These are phyloP conservation scores for Spinus olivaceus DNA, from an alignment of 2,797 vertebrate species.

Conservation along the genomic window DNA sequence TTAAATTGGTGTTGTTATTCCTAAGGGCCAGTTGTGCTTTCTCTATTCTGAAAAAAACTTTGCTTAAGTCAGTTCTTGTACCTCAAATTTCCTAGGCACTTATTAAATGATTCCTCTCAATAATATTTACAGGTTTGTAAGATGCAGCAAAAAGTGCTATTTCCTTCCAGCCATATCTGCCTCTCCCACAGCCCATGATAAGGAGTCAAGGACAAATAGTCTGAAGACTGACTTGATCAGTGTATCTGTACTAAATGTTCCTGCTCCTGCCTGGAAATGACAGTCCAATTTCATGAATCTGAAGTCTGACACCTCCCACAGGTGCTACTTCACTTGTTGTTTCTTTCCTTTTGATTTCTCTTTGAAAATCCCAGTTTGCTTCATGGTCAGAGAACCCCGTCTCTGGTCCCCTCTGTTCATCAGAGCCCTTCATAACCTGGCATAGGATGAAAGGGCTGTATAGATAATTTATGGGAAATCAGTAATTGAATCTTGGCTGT, in stretches of 20 bases:
- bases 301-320: background rate
- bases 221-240: background rate
- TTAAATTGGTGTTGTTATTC: background rate
- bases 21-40: background rate
- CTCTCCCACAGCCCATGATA: background rate
- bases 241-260: constrained; percentile 12
- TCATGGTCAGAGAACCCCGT: constrained; percentile 15
- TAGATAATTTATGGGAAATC: constrained; percentile 67
- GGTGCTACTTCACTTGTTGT: background rate
- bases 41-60: background rate
- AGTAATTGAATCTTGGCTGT: constrained; percentile 62
- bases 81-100: background rate
- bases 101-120: background rate
- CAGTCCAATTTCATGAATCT: background rate
- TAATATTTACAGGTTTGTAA: constrained; percentile 8
- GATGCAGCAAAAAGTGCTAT: background rate
- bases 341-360: constrained; percentile 22
- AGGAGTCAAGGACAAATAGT: constrained; percentile 47
- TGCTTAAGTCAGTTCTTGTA: background rate
- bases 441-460: constrained; percentile 27
- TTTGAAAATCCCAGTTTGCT: constrained; percentile 9
- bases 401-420: background rate
- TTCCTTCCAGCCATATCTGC: background rate
- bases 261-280: background rate
- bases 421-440: constrained; percentile 35